These are phyloP conservation scores for Tenthredo distinguenda DNA, from an alignment of 2,888 invertebrate genomes.

Conservation along the genomic window DNA sequence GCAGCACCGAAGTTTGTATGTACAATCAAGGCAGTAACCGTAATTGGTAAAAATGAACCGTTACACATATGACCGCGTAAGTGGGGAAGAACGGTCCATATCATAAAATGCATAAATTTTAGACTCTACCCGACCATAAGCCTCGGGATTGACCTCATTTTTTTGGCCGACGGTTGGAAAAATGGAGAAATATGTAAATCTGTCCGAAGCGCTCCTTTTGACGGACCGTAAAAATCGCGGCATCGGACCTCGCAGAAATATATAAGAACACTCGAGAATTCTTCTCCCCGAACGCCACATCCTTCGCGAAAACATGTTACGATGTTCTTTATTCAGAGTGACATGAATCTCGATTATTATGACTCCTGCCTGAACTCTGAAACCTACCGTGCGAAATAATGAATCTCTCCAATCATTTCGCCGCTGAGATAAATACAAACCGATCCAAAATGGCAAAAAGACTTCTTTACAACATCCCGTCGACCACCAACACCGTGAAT, in stretches of 20 bases:
- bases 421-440: background rate
- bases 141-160: slow-evolving; percentile 25
- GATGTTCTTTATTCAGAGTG: background rate
- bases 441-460: background rate
- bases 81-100: background rate
- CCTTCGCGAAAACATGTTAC: background rate
- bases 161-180: background rate
- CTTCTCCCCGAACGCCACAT: background rate
- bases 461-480: background rate
- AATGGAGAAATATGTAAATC: slow-evolving; percentile 35
- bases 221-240: background rate
- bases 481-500: background rate
- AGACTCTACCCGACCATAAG: background rate
- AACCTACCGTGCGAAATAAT: background rate
- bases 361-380: background rate
- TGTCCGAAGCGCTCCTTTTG: background rate
- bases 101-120: slow-evolving; percentile 5
- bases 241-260: background rate
- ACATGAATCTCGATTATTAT: background rate
- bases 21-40: background rate
- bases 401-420: background rate
- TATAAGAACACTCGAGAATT: background rate
- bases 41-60: slow-evolving; percentile 9
- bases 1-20: background rate
- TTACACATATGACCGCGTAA: background rate